Percentiles rank a stretch among this genome's conserved stretches.
phyloP scores from a whole-genome alignment of 2,797 vertebrate genomes.

The Lepus townsendii region DNA sequence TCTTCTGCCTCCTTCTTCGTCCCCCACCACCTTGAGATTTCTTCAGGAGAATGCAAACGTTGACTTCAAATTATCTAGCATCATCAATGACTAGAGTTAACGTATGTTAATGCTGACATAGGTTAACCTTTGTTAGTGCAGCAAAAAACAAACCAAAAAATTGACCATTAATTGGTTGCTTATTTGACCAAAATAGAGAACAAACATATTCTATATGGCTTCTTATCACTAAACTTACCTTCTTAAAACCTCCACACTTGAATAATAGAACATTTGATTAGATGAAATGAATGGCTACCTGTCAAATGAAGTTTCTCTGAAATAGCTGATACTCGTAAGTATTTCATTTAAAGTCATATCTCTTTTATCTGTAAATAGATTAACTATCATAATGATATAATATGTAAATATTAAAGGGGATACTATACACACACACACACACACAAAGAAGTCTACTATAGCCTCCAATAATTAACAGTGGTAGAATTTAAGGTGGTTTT shows the following conservation, averaged over 20 bases:
- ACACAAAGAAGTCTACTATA: neutral
- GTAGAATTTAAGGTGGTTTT: slow-evolving; percentile 22
- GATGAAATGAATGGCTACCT: neutral
- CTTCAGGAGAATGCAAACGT: neutral
- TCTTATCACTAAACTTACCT: neutral
- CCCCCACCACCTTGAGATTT: neutral
- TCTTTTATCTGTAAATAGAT: neutral
- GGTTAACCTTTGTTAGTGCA: neutral
- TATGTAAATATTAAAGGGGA: neutral
- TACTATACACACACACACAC: neutral
- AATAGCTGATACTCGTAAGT: neutral
- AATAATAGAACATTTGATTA: neutral
- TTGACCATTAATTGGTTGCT: neutral
- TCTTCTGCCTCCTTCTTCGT: neutral
- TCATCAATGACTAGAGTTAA: too few species aligned
- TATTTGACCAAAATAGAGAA: slow-evolving; percentile 24
- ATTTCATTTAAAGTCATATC: neutral
- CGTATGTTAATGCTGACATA: too few species aligned
- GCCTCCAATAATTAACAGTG: neutral
- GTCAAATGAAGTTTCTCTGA: neutral
- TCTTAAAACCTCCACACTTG: neutral
- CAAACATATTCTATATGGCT: neutral
- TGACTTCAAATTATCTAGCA: neutral
- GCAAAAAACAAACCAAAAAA: slow-evolving; percentile 26
- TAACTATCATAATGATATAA: neutral